Evolutionary conservation across 2,888 invertebrate species (phyloP).

Genomic region (Xylota segnis): DNA sequence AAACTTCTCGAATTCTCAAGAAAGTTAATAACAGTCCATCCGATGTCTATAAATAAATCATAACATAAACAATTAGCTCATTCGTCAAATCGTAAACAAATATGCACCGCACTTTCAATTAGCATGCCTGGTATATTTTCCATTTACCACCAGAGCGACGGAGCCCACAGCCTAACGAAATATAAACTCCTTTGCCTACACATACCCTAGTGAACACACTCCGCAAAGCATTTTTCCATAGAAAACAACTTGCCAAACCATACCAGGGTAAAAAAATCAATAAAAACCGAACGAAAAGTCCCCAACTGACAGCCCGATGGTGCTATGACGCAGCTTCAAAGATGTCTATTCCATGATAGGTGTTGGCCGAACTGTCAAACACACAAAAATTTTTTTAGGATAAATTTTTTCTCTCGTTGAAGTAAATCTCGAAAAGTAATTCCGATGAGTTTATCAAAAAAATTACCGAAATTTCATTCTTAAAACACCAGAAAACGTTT

Average conservation of each 20-base stretch:
- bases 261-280: slow-evolving; percentile 59
- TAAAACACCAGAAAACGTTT: slow-evolving; percentile 63
- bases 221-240: slow-evolving; percentile 24
- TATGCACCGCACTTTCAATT: slow-evolving; percentile 47
- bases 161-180: neutral
- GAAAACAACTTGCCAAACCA: slow-evolving; percentile 34
- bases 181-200: slow-evolving; percentile 30
- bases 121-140: slow-evolving; percentile 21
- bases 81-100: slow-evolving; percentile 60
- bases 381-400: slow-evolving; percentile 70
- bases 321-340: slow-evolving; percentile 76
- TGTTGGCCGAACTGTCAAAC: slow-evolving; percentile 77
- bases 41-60: slow-evolving; percentile 51
- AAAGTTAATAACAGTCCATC: slow-evolving; percentile 10
- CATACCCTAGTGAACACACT: slow-evolving; percentile 33
- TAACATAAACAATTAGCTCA: slow-evolving; percentile 57
- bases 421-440: slow-evolving; percentile 68
- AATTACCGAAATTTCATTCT: slow-evolving; percentile 69
- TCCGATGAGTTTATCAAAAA: slow-evolving; percentile 70
- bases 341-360: slow-evolving; percentile 77
- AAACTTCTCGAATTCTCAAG: neutral
- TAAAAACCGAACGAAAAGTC: slow-evolving; percentile 74
- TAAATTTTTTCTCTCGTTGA: slow-evolving; percentile 73
- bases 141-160: slow-evolving; percentile 30
- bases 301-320: slow-evolving; percentile 72